These are phyloP conservation scores for Sipha flava DNA, from an alignment of 1,140 invertebrate genomes.

Conservation along the genomic window DNA sequence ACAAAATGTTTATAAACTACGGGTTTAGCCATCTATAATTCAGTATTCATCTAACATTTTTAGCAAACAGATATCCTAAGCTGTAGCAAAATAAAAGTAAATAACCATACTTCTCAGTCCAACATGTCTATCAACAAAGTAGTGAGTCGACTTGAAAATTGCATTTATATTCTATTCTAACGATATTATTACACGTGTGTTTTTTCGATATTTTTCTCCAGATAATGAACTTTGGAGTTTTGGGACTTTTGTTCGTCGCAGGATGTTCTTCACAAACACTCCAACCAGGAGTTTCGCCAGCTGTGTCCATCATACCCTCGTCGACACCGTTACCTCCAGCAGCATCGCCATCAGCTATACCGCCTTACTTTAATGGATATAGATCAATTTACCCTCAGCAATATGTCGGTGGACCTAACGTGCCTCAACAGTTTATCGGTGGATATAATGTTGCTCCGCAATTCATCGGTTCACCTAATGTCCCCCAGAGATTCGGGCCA, in stretches of 20 bases:
- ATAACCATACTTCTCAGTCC: not conserved
- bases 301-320: too few species aligned
- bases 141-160: not conserved
- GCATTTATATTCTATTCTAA: not conserved
- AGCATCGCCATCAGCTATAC: not conserved
- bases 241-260: not conserved
- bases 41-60: not conserved
- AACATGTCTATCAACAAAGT: not conserved
- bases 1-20: constrained; percentile 1
- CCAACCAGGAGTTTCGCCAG: not conserved
- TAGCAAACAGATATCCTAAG: not conserved
- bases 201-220: not conserved
- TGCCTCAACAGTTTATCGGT: not conserved
- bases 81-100: not conserved
- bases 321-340: not conserved
- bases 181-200: not conserved
- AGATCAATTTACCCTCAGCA: not conserved
- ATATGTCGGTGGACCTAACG: not conserved
- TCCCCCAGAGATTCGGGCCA: not conserved
- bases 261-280: not conserved
- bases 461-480: not conserved
- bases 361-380: not conserved
- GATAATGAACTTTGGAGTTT: not conserved
- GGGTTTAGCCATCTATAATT: not conserved
- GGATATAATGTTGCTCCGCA: not conserved